Evolutionary conservation across 2,888 invertebrate genomes (phyloP), one percentile per base, ranked within the genome.

Genomic region (Ectemnius lituratus): DNA sequence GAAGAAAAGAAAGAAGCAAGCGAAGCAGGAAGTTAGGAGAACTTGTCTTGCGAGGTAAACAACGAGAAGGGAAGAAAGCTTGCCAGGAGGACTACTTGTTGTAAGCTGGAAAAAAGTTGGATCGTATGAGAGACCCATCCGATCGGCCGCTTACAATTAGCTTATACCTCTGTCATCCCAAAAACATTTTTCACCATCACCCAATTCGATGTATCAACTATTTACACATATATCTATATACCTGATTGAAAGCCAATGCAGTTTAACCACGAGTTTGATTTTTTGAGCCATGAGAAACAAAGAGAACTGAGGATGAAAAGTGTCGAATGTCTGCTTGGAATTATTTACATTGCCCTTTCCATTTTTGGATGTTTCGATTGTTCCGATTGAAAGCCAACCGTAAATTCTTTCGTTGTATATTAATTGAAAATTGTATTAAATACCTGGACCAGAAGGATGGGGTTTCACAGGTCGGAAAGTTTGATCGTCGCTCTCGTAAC

Each of bases 391-490:
- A 37, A 37, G 11, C 8, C 37, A 37, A 37, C 37, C 37, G 37
- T 37, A 18, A 52, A 52, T 52, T 52, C 5, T 52, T 52, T 14
- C 18, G 52, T 11, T 6, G 6, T 52, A 11, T 8, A 11, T 23
- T 52, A 11, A 52, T 27, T 27, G 6, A 58, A 14, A 23, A 37
- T 37, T 11, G 37, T 23, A 3, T 37, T 63, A n/a, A 74, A 75
- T 83, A 83, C 83, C 83, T 83, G 83, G 68, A 82, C 80, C 80
- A 69, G 76, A 46, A 47, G 84, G 62, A 73, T 67, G 88, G 13
- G 94, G 93, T 79, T 92, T 92, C 3, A 94, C 94, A 16, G 94
- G 93, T 84, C 93, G 93, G 85, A 93, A 94, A 46, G 91, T 90
- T 73, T 91, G 91, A 59, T 92, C 92, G 64, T 93, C 93, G 2